Evolutionary conservation across 1,140 invertebrate species (phyloP), one percentile per base, ranked within the genome.

Genomic region (Trachymyrmex cornetzi): DNA sequence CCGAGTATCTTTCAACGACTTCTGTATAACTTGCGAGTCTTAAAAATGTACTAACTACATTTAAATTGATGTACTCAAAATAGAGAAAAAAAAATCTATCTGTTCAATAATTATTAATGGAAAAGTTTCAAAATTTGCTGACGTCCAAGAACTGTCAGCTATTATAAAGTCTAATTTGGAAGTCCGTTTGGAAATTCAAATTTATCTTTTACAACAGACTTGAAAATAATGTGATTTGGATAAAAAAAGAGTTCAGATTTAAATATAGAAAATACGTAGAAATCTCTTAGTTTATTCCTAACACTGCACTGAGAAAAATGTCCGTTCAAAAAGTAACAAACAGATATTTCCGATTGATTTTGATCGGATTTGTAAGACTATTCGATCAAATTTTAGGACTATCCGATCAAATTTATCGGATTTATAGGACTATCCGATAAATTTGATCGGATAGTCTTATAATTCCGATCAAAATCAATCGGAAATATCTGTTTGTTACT

Each of bases 281-380:
- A 74, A 74, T 74, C 2, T 74, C 1, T 57, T 55, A 1, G 9
- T 72, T 72, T 72, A 72, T 72, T 74, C 7, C 16, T 53, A 14
- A 53, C 5, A 27, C 24, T 14, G n/a, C n/a, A n/a, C n/a, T n/a
- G n/a, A n/a, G n/a, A n/a, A n/a, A n/a, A n/a, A n/a, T n/a, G n/a
- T n/a, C n/a, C n/a, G n/a, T n/a, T n/a, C n/a, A n/a, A n/a, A n/a
- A n/a, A n/a, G n/a, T n/a, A n/a, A n/a, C n/a, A n/a, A n/a, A n/a
- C n/a, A n/a, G n/a, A n/a, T n/a, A n/a, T n/a, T n/a, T n/a, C n/a
- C n/a, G n/a, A n/a, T n/a, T n/a, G n/a, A n/a, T n/a, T n/a, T n/a
- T n/a, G n/a, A n/a, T n/a, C n/a, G n/a, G n/a, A n/a, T n/a, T n/a
- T n/a, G n/a, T n/a, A n/a, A n/a, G n/a, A n/a, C n/a, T n/a, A n/a